phyloP scores from a whole-genome alignment of 1,140 invertebrate genomes.

The Popillia japonica region DNA sequence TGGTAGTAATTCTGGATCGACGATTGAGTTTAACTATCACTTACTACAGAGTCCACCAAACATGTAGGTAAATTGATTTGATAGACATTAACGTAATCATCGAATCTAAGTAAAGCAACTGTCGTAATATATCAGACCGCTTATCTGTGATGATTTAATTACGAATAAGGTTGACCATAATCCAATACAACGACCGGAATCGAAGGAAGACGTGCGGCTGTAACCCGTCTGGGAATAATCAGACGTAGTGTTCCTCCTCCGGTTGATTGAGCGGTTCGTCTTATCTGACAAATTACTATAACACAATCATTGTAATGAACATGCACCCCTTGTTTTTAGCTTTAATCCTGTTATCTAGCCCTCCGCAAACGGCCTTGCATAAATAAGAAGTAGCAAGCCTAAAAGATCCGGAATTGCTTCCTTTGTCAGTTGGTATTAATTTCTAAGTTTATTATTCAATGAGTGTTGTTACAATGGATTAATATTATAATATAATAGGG shows the following conservation, averaged over 20 bases:
- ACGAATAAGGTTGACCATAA: slow-evolving; percentile 26
- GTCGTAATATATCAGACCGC: slow-evolving; percentile 23
- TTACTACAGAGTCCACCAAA: too few species aligned
- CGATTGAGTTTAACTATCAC: too few species aligned
- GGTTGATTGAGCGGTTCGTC: slow-evolving; percentile 36
- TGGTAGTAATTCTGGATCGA: too few species aligned
- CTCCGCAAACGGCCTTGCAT: background rate
- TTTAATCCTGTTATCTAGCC: slow-evolving; percentile 33
- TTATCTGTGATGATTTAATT: slow-evolving; percentile 32
- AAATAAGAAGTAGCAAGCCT: background rate
- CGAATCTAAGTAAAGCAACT: background rate
- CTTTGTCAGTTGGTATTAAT: background rate
- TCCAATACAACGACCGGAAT: slow-evolving; percentile 17
- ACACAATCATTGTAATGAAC: slow-evolving; percentile 39
- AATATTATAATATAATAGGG: too few species aligned
- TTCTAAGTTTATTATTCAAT: background rate
- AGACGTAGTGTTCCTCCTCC: background rate
- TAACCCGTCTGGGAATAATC: slow-evolving; percentile 38
- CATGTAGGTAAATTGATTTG: background rate
- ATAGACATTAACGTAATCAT: background rate
- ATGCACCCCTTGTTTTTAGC: slow-evolving; percentile 32
- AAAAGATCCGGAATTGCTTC: background rate
- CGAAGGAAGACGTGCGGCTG: slow-evolving; percentile 30
- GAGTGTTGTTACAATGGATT: too few species aligned
- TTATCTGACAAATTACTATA: slow-evolving; percentile 40